Evolutionary conservation across 2,113 vertebrate genomes (phyloP), one percentile per base, ranked within the genome.

Genomic region (Perca flavescens): DNA sequence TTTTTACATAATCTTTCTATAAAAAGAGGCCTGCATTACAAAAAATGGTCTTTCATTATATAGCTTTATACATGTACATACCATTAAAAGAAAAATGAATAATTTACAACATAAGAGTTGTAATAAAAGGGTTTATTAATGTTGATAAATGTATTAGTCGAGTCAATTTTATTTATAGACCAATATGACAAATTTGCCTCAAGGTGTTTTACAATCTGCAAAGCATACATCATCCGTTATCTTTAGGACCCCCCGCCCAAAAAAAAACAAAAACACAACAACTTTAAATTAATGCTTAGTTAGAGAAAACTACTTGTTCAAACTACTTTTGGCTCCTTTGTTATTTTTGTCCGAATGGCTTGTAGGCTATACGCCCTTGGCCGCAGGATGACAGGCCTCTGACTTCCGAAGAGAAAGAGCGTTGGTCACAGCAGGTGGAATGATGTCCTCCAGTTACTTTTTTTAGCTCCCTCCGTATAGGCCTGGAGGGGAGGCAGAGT

Each of bases 401-500:
- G 64, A 25, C 10, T 15, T 49, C 43, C 64, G 28, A 46, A 22
- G 64, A 66, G n/a, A 28, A 17, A 3, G 28, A 34, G 5, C 17
- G 66, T 63, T 40, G 19, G 34, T 53, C 17, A 31, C 49, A 14
- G 49, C 19, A 25, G 22, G 40, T 22, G 49, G 1, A 7, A 17
- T 10, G 7, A 3, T 16, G 64, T 13, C 49, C 12, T 36, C 50
- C 6, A 17, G 43, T 47, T 5, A 6, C 6, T 31, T 17, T 6
- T 9, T 34, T 34, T 2, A 1, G 12, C 19, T 1, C 36, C 28
- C 2, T 36, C 16, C 0, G 0, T n/a, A 2, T 6, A 5, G 6
- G 6, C 43, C 70, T 73, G 25, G 40, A 31, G 17, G 49, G 17
- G 65, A 34, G 36, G 22, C 22, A 58, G 54, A 47, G 68, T 43